phyloP scores from a whole-genome alignment of 2,888 invertebrate species.

The Nemotelus pantherinus region DNA sequence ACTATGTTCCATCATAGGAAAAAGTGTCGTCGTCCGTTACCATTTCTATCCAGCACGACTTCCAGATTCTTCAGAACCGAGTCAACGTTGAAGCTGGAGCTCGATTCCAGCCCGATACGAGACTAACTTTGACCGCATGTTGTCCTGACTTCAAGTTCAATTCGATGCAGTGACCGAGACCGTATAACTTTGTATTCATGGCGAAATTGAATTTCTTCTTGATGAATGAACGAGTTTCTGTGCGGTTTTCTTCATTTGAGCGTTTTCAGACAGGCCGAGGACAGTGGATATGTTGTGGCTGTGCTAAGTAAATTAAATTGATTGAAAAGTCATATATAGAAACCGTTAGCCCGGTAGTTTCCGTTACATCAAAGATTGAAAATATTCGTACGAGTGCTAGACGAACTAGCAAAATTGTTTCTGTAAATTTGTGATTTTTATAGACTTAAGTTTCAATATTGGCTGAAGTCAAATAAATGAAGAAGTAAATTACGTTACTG shows the following conservation, averaged over 20 bases:
- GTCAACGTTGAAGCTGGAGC: not conserved
- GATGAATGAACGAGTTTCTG: conserved; percentile 40
- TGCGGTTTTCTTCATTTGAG: conserved; percentile 39
- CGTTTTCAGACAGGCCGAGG: conserved; percentile 14
- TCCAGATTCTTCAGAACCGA: not conserved
- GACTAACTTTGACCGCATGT: conserved; percentile 36
- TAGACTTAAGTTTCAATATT: too few species aligned
- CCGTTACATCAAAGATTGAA: not conserved
- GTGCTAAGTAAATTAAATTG: conserved; percentile 24
- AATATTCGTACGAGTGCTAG: not conserved
- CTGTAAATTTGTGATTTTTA: too few species aligned
- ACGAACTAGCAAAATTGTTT: not conserved
- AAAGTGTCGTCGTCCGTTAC: too few species aligned
- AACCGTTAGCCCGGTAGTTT: not conserved
- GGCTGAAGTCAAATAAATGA: too few species aligned
- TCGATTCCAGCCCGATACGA: not conserved
- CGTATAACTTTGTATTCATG: conserved; percentile 32
- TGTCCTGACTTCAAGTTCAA: conserved; percentile 35
- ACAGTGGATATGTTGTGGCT: conserved; percentile 3
- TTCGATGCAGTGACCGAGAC: conserved; percentile 25
- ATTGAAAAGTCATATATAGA: conserved; percentile 23
- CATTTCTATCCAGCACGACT: not conserved
- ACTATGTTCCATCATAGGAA: not conserved
- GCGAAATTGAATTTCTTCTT: conserved; percentile 40
- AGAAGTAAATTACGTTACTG: too few species aligned